Percentiles rank a stretch among this genome's conserved stretches.
phyloP scores from a whole-genome alignment of 2,888 invertebrate genomes.

The Elaeidobius kamerunicus region DNA sequence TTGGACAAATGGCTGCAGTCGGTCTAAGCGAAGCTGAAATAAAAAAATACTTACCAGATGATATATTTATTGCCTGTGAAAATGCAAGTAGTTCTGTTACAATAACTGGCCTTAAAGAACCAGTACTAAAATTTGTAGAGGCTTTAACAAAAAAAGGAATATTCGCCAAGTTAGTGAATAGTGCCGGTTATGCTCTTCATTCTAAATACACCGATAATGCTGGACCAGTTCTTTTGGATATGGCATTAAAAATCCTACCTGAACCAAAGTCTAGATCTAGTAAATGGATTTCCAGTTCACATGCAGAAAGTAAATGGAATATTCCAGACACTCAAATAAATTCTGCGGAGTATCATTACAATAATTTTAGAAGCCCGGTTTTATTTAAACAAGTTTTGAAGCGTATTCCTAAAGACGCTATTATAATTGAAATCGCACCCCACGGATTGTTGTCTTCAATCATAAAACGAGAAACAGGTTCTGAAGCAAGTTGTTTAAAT shows the following conservation, averaged over 20 bases:
- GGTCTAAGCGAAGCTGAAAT: constrained; percentile 49
- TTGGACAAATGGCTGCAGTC: constrained; percentile 61
- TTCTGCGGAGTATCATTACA: constrained; percentile 86
- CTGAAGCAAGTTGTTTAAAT: constrained; percentile 63
- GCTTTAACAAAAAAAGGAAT: constrained; percentile 64
- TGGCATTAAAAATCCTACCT: constrained; percentile 63
- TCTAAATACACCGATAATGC: constrained; percentile 72
- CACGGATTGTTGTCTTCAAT: constrained; percentile 83
- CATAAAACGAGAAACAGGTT: constrained; percentile 65
- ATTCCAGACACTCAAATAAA: constrained; percentile 57
- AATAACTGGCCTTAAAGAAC: constrained; percentile 80
- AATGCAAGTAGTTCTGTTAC: constrained; percentile 84
- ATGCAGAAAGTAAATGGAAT: constrained; percentile 58
- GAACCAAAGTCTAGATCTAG: constrained; percentile 63
- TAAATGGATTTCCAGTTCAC: constrained; percentile 85
- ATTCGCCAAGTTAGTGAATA: constrained; percentile 62
- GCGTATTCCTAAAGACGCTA: constrained; percentile 74
- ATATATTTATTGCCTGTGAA: constrained; percentile 84
- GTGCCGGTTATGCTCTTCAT: constrained; percentile 64
- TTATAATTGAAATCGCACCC: constrained; percentile 82
- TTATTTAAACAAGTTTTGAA: constrained; percentile 75
- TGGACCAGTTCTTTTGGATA: constrained; percentile 56
- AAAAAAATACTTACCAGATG: constrained; percentile 64
- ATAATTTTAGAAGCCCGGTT: constrained; percentile 68
- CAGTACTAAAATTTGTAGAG: constrained; percentile 63